These are phyloP conservation scores for Aradophagus sp. DNA, from an alignment of 1,140 invertebrate genomes.

Conservation along the genomic window DNA sequence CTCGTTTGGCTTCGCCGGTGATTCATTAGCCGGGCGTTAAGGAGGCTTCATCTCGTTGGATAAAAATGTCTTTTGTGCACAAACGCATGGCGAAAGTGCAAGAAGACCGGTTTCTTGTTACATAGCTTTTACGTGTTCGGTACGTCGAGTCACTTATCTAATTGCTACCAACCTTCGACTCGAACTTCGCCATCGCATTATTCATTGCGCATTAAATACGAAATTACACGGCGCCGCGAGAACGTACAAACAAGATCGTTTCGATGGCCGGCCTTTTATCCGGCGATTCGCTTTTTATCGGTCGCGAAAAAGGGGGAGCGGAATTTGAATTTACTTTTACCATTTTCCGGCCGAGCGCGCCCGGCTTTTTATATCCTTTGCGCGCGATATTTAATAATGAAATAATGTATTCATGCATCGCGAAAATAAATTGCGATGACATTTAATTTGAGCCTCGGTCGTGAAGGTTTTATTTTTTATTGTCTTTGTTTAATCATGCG, in stretches of 20 bases:
- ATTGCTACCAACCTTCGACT: constrained; percentile 63
- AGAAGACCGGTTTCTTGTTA: constrained; percentile 70
- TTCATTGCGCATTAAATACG: constrained; percentile 53
- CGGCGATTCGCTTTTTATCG: too few species aligned
- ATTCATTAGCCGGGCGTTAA: constrained; percentile 33
- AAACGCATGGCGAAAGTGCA: constrained; percentile 35
- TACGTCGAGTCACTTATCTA: constrained; percentile 68
- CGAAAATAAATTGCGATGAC: too few species aligned
- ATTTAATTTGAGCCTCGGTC: too few species aligned
- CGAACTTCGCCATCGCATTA: constrained; percentile 50
- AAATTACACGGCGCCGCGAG: constrained; percentile 46
- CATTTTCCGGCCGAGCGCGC: too few species aligned
- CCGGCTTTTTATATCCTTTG: too few species aligned
- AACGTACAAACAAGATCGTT: constrained; percentile 45
- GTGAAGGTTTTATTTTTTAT: too few species aligned
- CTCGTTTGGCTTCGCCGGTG: constrained; percentile 17
- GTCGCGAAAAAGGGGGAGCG: too few species aligned
- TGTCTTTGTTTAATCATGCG: too few species aligned
- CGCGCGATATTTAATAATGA: too few species aligned
- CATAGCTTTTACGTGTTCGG: constrained; percentile 70
- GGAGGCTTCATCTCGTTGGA: constrained; percentile 29
- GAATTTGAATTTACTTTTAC: too few species aligned
- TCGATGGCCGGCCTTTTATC: constrained; percentile 39
- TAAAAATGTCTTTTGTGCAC: constrained; percentile 45
- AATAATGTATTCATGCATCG: too few species aligned